Evolutionary conservation across 2,113 vertebrate genomes (phyloP).

Genomic region (Asarcornis scutulata): DNA sequence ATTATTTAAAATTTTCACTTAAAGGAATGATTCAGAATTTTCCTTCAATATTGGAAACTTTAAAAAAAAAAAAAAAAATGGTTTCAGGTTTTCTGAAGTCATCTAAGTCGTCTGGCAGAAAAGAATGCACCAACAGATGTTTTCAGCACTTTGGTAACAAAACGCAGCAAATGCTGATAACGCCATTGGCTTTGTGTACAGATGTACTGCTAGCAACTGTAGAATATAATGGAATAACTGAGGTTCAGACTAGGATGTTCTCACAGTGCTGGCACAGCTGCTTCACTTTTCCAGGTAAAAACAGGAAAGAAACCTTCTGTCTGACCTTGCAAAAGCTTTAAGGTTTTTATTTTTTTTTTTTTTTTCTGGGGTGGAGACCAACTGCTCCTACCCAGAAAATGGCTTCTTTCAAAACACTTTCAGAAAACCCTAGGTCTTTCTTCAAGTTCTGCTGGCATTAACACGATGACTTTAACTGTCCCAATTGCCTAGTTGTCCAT

Average conservation of each 20-base stretch:
- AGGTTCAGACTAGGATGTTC: neutral
- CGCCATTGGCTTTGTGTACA: neutral
- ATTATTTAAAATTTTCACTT: neutral
- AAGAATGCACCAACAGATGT: neutral
- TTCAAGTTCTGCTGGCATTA: neutral
- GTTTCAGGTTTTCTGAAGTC: neutral
- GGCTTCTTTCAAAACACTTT: neutral
- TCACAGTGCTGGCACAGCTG: neutral
- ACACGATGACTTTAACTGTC: accelerated
- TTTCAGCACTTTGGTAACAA: neutral
- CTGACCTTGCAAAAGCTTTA: neutral
- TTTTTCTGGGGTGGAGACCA: neutral
- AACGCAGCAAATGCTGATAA: accelerated
- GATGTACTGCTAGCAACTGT: neutral
- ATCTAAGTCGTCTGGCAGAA: neutral
- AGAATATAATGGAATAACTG: neutral
- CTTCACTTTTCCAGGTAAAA: neutral
- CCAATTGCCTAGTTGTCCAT: neutral
- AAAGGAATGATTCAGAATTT: neutral
- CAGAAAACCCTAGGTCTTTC: neutral
- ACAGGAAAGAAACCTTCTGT: neutral
- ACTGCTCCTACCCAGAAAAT: neutral
- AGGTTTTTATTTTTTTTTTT: neutral
- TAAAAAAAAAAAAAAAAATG: neutral
- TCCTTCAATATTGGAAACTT: neutral